Percentiles rank a stretch among this genome's conserved stretches.
Evolutionary conservation across 1,140 invertebrate species (phyloP).

Genomic region (Orius laevigatus): DNA sequence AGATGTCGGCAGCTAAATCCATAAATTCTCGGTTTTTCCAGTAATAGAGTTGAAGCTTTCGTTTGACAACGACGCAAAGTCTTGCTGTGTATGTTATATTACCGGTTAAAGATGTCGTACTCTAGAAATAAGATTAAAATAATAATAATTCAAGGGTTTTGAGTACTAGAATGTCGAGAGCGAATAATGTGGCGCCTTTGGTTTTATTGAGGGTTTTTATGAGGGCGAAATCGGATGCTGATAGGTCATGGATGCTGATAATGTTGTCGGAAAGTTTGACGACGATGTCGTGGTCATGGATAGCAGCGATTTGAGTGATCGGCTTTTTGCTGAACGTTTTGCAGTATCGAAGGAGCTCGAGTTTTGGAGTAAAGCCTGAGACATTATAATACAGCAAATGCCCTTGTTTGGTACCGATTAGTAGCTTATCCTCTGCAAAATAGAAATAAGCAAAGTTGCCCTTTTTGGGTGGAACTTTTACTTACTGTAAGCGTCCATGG

Average conservation of each 20-base stretch:
- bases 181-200: slow-evolving; percentile 76
- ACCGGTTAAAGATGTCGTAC: slow-evolving; percentile 43
- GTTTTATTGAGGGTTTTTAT: slow-evolving; percentile 59
- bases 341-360: slow-evolving; percentile 64
- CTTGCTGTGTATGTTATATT: slow-evolving; percentile 55
- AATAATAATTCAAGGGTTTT: background rate
- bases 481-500: too few species aligned
- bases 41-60: slow-evolving; percentile 74
- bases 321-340: slow-evolving; percentile 91
- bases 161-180: slow-evolving; percentile 63
- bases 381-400: slow-evolving; percentile 83
- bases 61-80: slow-evolving; percentile 74
- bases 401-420: slow-evolving; percentile 84
- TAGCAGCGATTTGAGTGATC: slow-evolving; percentile 76
- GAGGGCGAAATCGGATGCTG: slow-evolving; percentile 55
- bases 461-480: too few species aligned
- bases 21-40: slow-evolving; percentile 78
- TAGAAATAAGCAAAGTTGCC: too few species aligned
- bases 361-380: slow-evolving; percentile 31
- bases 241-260: slow-evolving; percentile 70
- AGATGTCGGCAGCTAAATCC: slow-evolving; percentile 55
- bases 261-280: slow-evolving; percentile 75
- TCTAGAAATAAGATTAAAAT: slow-evolving; percentile 25
- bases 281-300: slow-evolving; percentile 71
- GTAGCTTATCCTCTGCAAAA: slow-evolving; percentile 68